These are phyloP conservation scores for Sebastolobus altivelis DNA, from an alignment of 2,797 vertebrate species.

Conservation along the genomic window DNA sequence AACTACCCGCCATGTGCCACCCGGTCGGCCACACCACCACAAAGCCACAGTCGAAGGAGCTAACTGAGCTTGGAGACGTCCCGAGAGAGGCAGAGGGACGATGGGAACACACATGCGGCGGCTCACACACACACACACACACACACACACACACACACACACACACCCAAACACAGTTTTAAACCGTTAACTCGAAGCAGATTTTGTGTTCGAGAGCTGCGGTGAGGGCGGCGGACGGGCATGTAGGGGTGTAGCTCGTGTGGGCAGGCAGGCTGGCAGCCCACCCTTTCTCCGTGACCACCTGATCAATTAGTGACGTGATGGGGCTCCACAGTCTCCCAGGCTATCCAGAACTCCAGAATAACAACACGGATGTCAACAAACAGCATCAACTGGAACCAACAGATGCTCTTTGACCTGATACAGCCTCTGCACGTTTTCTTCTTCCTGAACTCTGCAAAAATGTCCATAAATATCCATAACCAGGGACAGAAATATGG, in stretches of 20 bases:
- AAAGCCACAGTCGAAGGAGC: slow-evolving; percentile 45
- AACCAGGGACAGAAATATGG: slow-evolving; percentile 25
- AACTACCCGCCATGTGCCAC: slow-evolving; percentile 54
- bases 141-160: slow-evolving; percentile 31
- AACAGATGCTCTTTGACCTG: slow-evolving; percentile 44
- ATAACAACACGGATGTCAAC: slow-evolving; percentile 67
- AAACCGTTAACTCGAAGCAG: slow-evolving; percentile 79
- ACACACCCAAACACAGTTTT: slow-evolving; percentile 58
- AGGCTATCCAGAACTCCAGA: slow-evolving; percentile 53
- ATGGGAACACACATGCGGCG: slow-evolving; percentile 66
- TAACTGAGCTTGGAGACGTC: slow-evolving; percentile 37
- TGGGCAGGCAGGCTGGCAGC: slow-evolving; percentile 73
- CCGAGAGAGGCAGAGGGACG: slow-evolving; percentile 29
- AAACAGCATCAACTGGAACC: slow-evolving; percentile 33
- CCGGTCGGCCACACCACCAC: slow-evolving; percentile 41
- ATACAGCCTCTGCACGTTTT: not conserved
- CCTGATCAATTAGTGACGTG: slow-evolving; percentile 76
- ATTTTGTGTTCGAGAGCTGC: slow-evolving; percentile 69
- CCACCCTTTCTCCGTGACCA: slow-evolving; percentile 69
- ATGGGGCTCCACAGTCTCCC: slow-evolving; percentile 57
- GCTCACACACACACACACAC: too few species aligned
- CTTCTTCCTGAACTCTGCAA: slow-evolving; percentile 11
- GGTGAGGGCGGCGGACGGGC: slow-evolving; percentile 67
- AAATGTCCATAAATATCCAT: slow-evolving; percentile 23
- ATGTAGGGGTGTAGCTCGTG: slow-evolving; percentile 70